Evolutionary conservation across 1,140 invertebrate species (phyloP).

Genomic region (Drosophila cardini): DNA sequence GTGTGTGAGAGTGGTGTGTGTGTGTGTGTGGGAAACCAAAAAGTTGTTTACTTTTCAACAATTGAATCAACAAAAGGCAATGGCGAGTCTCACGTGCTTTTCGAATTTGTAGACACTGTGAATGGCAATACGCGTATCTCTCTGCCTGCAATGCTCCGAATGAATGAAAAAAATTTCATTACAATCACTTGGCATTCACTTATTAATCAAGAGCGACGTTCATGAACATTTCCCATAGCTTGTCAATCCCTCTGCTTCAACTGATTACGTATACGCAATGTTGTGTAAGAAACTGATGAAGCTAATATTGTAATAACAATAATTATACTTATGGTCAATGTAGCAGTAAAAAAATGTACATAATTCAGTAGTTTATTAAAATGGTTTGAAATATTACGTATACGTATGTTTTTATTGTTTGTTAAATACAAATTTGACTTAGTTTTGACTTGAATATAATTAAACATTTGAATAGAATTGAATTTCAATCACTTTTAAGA

Average conservation of each 20-base stretch:
- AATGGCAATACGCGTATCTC: not conserved
- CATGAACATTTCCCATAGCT: not conserved
- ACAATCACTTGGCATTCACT: constrained; percentile 8
- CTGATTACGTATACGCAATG: constrained; percentile 1
- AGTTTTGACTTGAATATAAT: too few relatives aligned
- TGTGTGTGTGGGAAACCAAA: constrained; percentile 40
- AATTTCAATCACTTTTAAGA: too few relatives aligned
- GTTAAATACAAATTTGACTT: too few relatives aligned
- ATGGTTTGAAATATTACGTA: too few relatives aligned
- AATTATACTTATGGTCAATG: too few relatives aligned
- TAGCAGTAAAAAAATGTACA: too few relatives aligned
- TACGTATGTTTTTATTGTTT: too few relatives aligned
- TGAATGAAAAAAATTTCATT: constrained; percentile 18
- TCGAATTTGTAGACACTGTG: constrained; percentile 4
- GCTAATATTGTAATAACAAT: too few relatives aligned
- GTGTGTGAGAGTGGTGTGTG: constrained; percentile 7
- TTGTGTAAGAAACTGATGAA: too few relatives aligned
- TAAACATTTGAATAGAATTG: too few relatives aligned
- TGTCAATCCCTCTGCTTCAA: not conserved
- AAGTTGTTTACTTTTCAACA: constrained; percentile 52
- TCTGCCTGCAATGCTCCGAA: not conserved
- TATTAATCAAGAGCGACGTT: not conserved
- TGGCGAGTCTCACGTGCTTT: constrained; percentile 19
- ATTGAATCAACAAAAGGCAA: constrained; percentile 50
- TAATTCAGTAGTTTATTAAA: too few relatives aligned